Evolutionary conservation across 2,888 invertebrate species (phyloP).

Genomic region (Patella ulyssiponensis): DNA sequence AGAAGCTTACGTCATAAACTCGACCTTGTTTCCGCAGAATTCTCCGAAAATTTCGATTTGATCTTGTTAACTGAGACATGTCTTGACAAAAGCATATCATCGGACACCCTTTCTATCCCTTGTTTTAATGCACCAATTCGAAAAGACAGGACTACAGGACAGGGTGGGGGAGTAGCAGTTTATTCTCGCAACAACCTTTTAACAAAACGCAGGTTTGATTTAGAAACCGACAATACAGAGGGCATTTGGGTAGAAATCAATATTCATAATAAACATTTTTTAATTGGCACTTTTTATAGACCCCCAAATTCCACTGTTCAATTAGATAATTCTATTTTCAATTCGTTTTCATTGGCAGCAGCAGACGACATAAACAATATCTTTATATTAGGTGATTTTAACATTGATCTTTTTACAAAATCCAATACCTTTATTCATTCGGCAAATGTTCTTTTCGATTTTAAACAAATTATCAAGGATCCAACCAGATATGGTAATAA

Average conservation of each 20-base stretch:
- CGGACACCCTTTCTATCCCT: constrained; percentile 9
- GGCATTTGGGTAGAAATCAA: constrained; percentile 1
- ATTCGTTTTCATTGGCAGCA: neutral
- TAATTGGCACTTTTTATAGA: constrained; percentile 3
- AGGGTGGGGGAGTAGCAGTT: neutral
- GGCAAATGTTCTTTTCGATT: neutral
- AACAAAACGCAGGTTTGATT: too few species aligned
- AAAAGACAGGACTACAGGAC: neutral
- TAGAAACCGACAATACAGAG: neutral
- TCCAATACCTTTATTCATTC: neutral
- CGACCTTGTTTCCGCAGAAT: neutral
- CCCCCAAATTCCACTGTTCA: neutral
- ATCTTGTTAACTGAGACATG: constrained; percentile 1
- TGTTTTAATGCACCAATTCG: constrained; percentile 4
- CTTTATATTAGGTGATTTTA: constrained; percentile 8
- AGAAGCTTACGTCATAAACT: neutral
- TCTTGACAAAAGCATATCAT: neutral
- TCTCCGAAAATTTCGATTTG: neutral
- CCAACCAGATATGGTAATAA: neutral
- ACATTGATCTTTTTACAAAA: neutral
- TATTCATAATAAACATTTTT: neutral
- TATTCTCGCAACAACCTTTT: neutral
- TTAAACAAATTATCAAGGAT: neutral
- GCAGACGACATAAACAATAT: neutral
- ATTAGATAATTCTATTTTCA: neutral